Conservation (phyloP, 1,140 invertebrate genomes). For the Papilio dardanus region DNA sequence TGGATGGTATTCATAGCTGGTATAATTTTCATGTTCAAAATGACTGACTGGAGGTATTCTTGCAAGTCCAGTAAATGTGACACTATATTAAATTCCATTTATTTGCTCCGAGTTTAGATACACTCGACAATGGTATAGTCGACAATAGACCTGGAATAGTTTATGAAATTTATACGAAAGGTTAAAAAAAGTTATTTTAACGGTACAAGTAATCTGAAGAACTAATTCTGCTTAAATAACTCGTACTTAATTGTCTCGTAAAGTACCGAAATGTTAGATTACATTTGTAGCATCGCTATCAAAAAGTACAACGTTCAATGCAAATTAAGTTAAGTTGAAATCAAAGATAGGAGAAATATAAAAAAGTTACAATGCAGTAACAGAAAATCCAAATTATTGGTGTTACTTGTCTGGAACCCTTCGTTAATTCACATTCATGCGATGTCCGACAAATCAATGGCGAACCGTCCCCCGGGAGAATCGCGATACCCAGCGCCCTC, state of each 20-base stretch:
- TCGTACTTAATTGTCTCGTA: too few relatives aligned
- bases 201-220: too few relatives aligned
- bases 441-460: constrained; percentile 35
- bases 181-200: neutral
- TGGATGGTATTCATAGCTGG: neutral
- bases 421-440: constrained; percentile 6
- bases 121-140: neutral
- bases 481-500: constrained; percentile 28
- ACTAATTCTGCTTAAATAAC: too few relatives aligned
- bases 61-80: constrained; percentile 13
- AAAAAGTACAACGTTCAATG: neutral
- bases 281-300: neutral
- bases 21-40: neutral
- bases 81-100: constrained; percentile 18
- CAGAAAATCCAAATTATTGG: constrained; percentile 17
- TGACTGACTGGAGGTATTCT: constrained; percentile 16
- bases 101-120: neutral
- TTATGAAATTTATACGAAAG: constrained; percentile 1
- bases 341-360: neutral
- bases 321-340: neutral
- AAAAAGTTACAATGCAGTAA: neutral
- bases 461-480: constrained; percentile 20
- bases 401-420: neutral
- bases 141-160: constrained; percentile 10
- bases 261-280: neutral